Evolutionary conservation across 2,888 invertebrate genomes (phyloP), one percentile per base, ranked within the genome.

Genomic region (Gerris lacustris): DNA sequence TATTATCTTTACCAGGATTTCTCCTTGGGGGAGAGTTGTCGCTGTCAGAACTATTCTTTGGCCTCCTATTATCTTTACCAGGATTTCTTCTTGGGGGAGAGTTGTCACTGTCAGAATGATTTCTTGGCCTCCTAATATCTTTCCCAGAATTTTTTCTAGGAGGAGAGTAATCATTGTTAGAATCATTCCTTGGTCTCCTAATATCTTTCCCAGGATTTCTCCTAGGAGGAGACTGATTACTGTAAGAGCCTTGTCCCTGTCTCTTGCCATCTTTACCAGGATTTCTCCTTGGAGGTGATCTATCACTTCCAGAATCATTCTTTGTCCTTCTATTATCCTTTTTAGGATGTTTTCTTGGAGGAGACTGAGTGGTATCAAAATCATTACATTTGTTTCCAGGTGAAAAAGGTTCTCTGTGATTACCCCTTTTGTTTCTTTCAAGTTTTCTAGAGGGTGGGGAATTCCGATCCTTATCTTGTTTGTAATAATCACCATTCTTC

Each of bases 371-470:
- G 5, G 6, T 74, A 72, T 77, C 75, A 45, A 15, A 55, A 55
- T 55, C 55, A 55, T 55, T 55, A 47, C 63, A 64, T 72, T 44
- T 6, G 67, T 55, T 43, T 64, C 11, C 9, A 15, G 9, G 15
- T 11, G 11, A 11, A 55, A 15, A 11, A 11, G 9, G 9, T 11
- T 15, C 15, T 11, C 15, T 55, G 15, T 55, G 9, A 11, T 55
- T 5, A 55, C 15, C 9, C 15, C 55, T 55, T 11, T 9, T 11
- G 5, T 55, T 55, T 11, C 9, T 15, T 55, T 55, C 15, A 11
- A 55, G 15, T 5, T 9, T 9, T 55, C 75, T 80, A 71, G 79
- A 79, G 9, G 79, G 79, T 17, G 81, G 81, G 45, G 80, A 81
- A 31, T 31, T 31, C 70, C 76, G 69, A 76, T 80, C 80, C 7